Conservation (phyloP, 2,888 invertebrate species). For the Tribolium freemani region DNA sequence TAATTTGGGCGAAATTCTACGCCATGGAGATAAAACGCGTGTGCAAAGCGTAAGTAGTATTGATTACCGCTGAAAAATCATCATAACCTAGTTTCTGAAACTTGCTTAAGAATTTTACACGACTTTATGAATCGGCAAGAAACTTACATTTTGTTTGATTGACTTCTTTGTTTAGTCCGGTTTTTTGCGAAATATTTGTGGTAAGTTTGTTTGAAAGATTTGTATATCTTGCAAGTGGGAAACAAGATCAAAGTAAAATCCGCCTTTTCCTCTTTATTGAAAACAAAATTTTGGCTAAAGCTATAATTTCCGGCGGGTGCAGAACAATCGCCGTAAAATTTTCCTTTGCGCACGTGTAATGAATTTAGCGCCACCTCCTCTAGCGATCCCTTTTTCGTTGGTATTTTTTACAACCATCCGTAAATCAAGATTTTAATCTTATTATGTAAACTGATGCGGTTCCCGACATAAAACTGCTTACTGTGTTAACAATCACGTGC, state of each 20-base stretch:
- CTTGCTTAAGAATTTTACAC: neutral
- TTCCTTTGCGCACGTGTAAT: neutral
- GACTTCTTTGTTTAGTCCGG: too few species aligned
- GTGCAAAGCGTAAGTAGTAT: neutral
- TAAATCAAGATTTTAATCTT: constrained; percentile 29
- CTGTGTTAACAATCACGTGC: constrained; percentile 38
- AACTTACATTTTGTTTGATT: too few species aligned
- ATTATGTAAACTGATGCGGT: constrained; percentile 29
- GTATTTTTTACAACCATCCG: constrained; percentile 3
- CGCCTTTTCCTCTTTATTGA: neutral
- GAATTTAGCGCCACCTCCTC: neutral
- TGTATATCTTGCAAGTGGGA: too few species aligned
- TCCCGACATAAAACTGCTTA: constrained; percentile 26
- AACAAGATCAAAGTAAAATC: too few species aligned
- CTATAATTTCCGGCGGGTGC: neutral
- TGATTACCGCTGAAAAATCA: neutral
- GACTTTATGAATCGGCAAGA: neutral
- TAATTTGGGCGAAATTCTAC: neutral
- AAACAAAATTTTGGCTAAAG: neutral
- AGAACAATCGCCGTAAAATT: neutral
- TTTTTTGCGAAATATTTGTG: too few species aligned
- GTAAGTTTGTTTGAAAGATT: too few species aligned
- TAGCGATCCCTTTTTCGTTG: neutral
- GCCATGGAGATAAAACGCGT: neutral
- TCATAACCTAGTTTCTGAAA: neutral